Evolutionary conservation across 1,140 invertebrate species (phyloP).

Genomic region (Anastrepha ludens): DNA sequence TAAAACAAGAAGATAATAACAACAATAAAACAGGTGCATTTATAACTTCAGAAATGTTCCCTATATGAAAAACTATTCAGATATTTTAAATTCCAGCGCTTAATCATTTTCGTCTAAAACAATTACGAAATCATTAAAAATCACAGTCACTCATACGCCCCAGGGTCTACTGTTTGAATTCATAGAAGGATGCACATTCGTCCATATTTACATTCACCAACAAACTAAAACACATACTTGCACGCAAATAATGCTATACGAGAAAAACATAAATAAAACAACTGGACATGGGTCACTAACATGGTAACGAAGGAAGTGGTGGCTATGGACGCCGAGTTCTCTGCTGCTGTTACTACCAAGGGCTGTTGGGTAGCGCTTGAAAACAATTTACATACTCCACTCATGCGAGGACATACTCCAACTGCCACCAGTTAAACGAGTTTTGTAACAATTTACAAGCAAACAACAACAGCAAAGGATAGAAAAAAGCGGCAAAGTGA

Average conservation of each 20-base stretch:
- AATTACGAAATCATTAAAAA: conserved; percentile 72
- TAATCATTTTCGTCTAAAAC: conserved; percentile 67
- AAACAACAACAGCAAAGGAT: conserved; percentile 52
- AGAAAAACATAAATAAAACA: conserved; percentile 41
- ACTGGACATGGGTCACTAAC: conserved; percentile 35
- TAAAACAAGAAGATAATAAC: too few species aligned
- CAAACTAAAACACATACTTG: neutral
- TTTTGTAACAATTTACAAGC: conserved; percentile 70
- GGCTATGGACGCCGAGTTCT: neutral
- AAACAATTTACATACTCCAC: conserved; percentile 72
- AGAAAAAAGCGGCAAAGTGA: conserved; percentile 46
- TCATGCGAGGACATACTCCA: conserved; percentile 54
- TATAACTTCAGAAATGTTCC: too few species aligned
- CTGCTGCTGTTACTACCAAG: neutral
- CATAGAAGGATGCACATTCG: neutral
- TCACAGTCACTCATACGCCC: conserved; percentile 55
- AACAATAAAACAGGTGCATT: too few species aligned
- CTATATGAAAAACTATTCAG: neutral
- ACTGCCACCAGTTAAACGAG: conserved; percentile 72
- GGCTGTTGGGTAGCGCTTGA: neutral
- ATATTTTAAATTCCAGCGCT: neutral
- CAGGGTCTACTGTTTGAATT: neutral
- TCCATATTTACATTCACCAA: neutral
- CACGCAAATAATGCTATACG: conserved; percentile 26
- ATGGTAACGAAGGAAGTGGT: neutral